These are phyloP conservation scores for Chiloscyllium plagiosum DNA, from an alignment of 2,113 vertebrate genomes.

Conservation along the genomic window DNA sequence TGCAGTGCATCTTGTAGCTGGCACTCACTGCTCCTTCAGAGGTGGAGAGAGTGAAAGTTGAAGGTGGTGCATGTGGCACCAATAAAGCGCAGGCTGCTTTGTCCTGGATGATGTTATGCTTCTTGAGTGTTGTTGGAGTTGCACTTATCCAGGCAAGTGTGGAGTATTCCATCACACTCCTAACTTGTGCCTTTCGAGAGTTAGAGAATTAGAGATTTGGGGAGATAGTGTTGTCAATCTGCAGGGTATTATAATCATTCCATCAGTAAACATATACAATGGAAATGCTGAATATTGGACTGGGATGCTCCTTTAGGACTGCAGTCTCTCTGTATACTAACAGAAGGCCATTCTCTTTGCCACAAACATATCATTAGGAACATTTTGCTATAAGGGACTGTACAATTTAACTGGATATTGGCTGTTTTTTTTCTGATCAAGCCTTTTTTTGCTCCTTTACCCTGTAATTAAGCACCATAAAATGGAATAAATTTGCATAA, in stretches of 20 bases:
- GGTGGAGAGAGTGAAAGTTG: too few relatives aligned
- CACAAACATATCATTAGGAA: not conserved
- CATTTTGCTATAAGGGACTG: not conserved
- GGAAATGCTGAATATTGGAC: not conserved
- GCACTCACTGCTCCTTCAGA: too few relatives aligned
- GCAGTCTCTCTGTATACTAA: not conserved
- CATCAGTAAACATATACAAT: not conserved
- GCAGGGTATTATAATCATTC: not conserved
- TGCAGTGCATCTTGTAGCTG: too few relatives aligned
- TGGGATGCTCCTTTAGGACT: not conserved
- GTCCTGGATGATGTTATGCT: too few relatives aligned
- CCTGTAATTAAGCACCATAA: slow-evolving; percentile 19
- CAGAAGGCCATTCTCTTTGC: not conserved
- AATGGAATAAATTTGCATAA: slow-evolving; percentile 30
- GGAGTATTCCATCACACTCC: too few relatives aligned
- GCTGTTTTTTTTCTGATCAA: not conserved
- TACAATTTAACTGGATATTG: not conserved
- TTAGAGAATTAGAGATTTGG: not conserved
- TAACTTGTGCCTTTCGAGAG: not conserved
- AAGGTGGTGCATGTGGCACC: too few relatives aligned
- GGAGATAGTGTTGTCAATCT: not conserved
- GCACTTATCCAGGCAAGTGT: too few relatives aligned
- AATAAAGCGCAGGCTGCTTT: too few relatives aligned
- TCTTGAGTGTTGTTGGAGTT: too few relatives aligned
- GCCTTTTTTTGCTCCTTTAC: not conserved